These are phyloP conservation scores for Tenthredo notha DNA, from an alignment of 2,888 invertebrate genomes.

Conservation along the genomic window DNA sequence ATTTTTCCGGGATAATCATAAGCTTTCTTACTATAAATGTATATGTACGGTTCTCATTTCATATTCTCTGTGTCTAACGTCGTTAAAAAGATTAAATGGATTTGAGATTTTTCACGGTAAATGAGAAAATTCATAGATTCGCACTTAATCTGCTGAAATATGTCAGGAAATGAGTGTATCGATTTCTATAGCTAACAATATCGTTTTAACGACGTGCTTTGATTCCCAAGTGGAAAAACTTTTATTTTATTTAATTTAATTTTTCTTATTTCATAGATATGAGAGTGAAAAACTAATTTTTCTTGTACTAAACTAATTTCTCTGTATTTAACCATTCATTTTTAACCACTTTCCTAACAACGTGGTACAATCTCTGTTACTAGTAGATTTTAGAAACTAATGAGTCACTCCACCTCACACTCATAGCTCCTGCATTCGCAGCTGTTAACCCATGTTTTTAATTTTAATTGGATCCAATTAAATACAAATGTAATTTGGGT, in stretches of 20 bases:
- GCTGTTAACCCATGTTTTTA: neutral
- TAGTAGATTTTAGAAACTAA: neutral
- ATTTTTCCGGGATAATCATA: neutral
- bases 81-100: neutral
- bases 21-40: neutral
- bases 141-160: neutral
- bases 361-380: neutral
- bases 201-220: neutral
- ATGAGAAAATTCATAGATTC: neutral
- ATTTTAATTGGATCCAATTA: conserved; percentile 24
- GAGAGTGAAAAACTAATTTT: too few relatives aligned
- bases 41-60: neutral
- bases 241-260: neutral
- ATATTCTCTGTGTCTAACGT: neutral
- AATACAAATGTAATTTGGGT: neutral
- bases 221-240: neutral
- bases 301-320: neutral
- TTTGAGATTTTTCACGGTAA: neutral
- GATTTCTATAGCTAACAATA: neutral
- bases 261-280: neutral
- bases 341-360: neutral
- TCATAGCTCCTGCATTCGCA: neutral
- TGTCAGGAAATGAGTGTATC: neutral
- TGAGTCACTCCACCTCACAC: neutral
- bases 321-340: neutral